Evolutionary conservation across 2,797 vertebrate species (phyloP), one percentile per base, ranked within the genome.

Genomic region (Cirrhinus mrigala): DNA sequence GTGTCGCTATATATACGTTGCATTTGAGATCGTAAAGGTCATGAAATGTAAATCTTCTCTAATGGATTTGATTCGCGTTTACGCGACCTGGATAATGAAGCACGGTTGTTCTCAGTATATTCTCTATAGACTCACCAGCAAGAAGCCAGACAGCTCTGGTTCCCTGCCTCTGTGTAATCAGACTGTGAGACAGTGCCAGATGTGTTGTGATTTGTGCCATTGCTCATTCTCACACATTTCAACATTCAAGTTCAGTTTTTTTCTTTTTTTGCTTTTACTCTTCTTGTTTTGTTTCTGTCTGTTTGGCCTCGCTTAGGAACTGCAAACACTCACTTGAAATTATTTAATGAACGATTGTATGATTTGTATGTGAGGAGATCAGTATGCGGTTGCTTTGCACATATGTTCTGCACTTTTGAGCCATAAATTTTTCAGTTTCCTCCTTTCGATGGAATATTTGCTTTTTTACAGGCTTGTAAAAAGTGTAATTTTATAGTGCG

Each of bases 381-480:
- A 88, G 79, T 85, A 54, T 48, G 46, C 10, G 52, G 83, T 82
- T 79, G 80, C 86, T 89, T 90, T 84, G 81, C 79, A 86, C 88
- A 89, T 86, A 78, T 79, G 76, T 78, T 74, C 92, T 91, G 91
- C 91, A 92, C 89, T 90, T 90, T 91, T 91, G 94, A 95, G 94
- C 94, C 93, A 92, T 93, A 92, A 54, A 86, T 90, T 93, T 84
- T 78, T 92, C 81, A 90, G 91, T 93, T 94, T 92, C 86, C 87
- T 88, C 88, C 85, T 88, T 73, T 75, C 75, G 79, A 87, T 84
- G 64, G 66, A 83, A 71, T 85, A 9, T 62, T 85, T 75, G 79
- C 71, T 18, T 79, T 89, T 88, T 87, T 68, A 88, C 83, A 89
- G 88, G 86, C 85, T 90, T 88, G 89, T 87, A 89, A 89, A 87